Conservation (phyloP, 2,888 invertebrate species). For the Drosophila falleni region DNA sequence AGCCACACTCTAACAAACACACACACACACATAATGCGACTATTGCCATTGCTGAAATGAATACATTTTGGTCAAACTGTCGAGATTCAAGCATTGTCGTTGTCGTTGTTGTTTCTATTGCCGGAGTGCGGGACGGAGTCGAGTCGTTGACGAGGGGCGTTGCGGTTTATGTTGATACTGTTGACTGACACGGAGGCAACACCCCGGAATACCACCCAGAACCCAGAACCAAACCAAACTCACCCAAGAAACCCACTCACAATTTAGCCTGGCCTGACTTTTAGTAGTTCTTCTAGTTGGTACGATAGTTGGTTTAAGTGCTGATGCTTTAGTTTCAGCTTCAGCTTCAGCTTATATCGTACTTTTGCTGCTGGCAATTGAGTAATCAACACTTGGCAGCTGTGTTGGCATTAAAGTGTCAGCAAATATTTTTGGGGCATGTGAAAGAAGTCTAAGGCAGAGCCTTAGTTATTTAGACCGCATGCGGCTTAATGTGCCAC, state of each 20-base stretch:
- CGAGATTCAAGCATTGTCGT: constrained; percentile 51
- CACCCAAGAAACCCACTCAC: constrained; percentile 10
- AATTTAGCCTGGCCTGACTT: constrained; percentile 51
- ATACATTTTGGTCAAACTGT: constrained; percentile 72
- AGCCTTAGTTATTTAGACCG: constrained; percentile 57
- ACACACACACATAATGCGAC: constrained; percentile 15
- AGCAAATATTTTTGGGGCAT: constrained; percentile 53
- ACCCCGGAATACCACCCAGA: constrained; percentile 1
- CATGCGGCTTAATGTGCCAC: constrained; percentile 65
- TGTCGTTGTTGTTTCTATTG: constrained; percentile 3
- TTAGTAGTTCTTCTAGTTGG: constrained; percentile 60
- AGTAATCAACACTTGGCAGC: constrained; percentile 77
- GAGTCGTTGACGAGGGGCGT: constrained; percentile 49
- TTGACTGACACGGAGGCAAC: constrained; percentile 55
- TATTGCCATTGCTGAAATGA: constrained; percentile 63
- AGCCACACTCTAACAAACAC: constrained; percentile 29
- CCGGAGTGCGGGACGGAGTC: constrained; percentile 1
- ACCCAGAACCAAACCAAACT: not conserved
- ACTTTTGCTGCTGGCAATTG: constrained; percentile 50
- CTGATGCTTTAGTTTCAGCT: constrained; percentile 8
- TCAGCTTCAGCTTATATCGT: constrained; percentile 2
- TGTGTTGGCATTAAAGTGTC: constrained; percentile 74
- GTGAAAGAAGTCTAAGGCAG: constrained; percentile 19
- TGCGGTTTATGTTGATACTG: constrained; percentile 71
- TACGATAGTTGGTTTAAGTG: constrained; percentile 20